Percentiles rank a stretch among this genome's conserved stretches.
Conservation (phyloP, 2,797 vertebrate genomes). For the Etheostoma nigrum region DNA sequence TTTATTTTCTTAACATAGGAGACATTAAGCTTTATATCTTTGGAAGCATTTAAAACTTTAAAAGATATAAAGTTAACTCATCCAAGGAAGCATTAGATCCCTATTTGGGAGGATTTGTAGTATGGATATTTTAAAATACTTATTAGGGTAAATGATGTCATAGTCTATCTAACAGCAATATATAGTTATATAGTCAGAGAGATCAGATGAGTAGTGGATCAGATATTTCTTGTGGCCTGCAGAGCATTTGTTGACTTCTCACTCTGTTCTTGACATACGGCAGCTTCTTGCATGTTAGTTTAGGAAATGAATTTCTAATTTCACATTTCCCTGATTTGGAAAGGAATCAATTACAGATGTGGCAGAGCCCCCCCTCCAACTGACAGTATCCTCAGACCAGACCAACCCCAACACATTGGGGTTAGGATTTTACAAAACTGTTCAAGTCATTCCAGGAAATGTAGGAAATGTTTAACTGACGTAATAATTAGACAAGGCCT, state of each 20-base stretch:
- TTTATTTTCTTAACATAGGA: slow-evolving; percentile 24
- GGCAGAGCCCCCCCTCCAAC: slow-evolving; percentile 12
- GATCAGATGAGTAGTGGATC: slow-evolving; percentile 23
- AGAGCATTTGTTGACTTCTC: slow-evolving; percentile 37
- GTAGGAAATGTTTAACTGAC: slow-evolving; percentile 27
- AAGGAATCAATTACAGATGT: slow-evolving; percentile 60
- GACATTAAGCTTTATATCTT: slow-evolving; percentile 6
- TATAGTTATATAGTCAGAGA: slow-evolving; percentile 2
- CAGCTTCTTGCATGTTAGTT: slow-evolving; percentile 49
- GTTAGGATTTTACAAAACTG: slow-evolving; percentile 43
- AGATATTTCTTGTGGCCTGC: slow-evolving; percentile 19
- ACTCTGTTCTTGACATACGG: slow-evolving; percentile 23
- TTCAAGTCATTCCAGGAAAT: slow-evolving; percentile 44
- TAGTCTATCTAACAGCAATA: slow-evolving; percentile 11
- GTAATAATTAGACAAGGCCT: slow-evolving; percentile 37
- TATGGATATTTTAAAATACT: too few relatives aligned
- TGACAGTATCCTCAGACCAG: slow-evolving; percentile 30
- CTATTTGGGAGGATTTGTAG: background rate
- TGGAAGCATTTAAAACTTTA: background rate
- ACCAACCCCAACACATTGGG: slow-evolving; percentile 37
- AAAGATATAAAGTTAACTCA: slow-evolving; percentile 10
- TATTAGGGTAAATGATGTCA: background rate
- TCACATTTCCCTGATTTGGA: slow-evolving; percentile 53
- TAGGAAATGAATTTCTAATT: slow-evolving; percentile 36
- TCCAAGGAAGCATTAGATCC: slow-evolving; percentile 1